Conservation (phyloP, 1,140 invertebrate genomes). For the Sweltsa coloradensis region DNA sequence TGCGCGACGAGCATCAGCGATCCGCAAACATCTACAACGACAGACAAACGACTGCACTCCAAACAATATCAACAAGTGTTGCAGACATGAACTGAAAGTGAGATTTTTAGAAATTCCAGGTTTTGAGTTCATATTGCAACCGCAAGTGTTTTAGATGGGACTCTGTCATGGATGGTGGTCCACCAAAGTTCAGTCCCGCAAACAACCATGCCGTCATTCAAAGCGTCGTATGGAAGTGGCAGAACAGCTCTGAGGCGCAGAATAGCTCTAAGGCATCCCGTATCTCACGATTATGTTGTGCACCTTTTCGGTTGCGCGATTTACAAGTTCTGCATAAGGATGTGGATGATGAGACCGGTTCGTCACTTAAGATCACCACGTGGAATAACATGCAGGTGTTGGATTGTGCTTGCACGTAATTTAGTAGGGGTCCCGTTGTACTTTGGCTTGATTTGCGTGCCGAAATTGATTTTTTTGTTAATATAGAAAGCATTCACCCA, state of each 20-base stretch:
- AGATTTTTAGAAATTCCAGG: constrained; percentile 51
- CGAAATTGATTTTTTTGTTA: too few species aligned
- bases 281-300: too few species aligned
- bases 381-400: constrained; percentile 60
- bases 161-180: constrained; percentile 59
- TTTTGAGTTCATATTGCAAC: constrained; percentile 54
- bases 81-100: constrained; percentile 49
- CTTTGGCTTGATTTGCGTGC: too few species aligned
- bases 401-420: constrained; percentile 63
- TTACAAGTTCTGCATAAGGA: constrained; percentile 57
- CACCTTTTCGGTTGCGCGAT: constrained; percentile 50
- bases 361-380: constrained; percentile 50
- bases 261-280: too few species aligned
- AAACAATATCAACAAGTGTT: constrained; percentile 44
- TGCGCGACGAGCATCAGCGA: constrained; percentile 7
- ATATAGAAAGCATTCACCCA: too few species aligned
- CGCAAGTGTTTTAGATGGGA: constrained; percentile 56
- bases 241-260: constrained; percentile 32
- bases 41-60: constrained; percentile 35
- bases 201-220: constrained; percentile 61
- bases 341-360: constrained; percentile 44
- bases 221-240: constrained; percentile 49
- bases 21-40: constrained; percentile 11
- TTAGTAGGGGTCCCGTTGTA: too few species aligned
- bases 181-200: constrained; percentile 51